These are phyloP conservation scores for Eufriesea mexicana DNA, from an alignment of 1,140 invertebrate species.

Conservation along the genomic window DNA sequence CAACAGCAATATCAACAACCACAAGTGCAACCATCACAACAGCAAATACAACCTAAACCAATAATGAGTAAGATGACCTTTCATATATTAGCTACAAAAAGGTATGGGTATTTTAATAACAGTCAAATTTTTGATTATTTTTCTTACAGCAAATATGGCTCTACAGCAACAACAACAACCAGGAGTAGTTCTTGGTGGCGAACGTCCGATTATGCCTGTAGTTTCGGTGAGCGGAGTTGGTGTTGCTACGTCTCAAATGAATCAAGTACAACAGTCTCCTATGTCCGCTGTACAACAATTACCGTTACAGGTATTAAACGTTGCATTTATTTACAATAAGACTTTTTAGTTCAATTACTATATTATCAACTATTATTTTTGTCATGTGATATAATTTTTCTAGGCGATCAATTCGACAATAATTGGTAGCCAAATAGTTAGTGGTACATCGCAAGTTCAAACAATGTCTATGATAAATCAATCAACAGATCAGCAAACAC, in stretches of 20 bases:
- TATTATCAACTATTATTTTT: no score
- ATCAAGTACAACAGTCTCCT: slow-evolving; percentile 79
- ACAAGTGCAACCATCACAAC: slow-evolving; percentile 77
- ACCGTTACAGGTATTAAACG: slow-evolving; percentile 76
- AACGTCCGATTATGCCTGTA: slow-evolving; percentile 83
- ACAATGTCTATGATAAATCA: slow-evolving; percentile 71
- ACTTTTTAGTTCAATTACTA: slow-evolving; percentile 12
- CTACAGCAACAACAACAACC: slow-evolving; percentile 78
- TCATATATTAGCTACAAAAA: background rate
- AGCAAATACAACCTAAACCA: slow-evolving; percentile 84
- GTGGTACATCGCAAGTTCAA: slow-evolving; percentile 72
- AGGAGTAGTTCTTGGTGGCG: slow-evolving; percentile 78
- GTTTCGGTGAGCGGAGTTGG: slow-evolving; percentile 81
- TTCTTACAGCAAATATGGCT: slow-evolving; percentile 74
- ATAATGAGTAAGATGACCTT: slow-evolving; percentile 81
- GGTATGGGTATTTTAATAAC: background rate
- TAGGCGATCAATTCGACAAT: slow-evolving; percentile 74
- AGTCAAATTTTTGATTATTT: background rate
- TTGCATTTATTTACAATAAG: slow-evolving; percentile 33
- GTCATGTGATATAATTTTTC: background rate
- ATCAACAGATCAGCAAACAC: slow-evolving; percentile 53
- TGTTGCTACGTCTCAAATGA: slow-evolving; percentile 75
- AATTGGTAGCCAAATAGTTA: slow-evolving; percentile 79
- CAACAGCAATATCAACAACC: slow-evolving; percentile 79
- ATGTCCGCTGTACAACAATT: slow-evolving; percentile 82